Base-by-base conservation (phyloP, 2,113 vertebrate genomes). In the Phyllostomus hastatus region DNA sequence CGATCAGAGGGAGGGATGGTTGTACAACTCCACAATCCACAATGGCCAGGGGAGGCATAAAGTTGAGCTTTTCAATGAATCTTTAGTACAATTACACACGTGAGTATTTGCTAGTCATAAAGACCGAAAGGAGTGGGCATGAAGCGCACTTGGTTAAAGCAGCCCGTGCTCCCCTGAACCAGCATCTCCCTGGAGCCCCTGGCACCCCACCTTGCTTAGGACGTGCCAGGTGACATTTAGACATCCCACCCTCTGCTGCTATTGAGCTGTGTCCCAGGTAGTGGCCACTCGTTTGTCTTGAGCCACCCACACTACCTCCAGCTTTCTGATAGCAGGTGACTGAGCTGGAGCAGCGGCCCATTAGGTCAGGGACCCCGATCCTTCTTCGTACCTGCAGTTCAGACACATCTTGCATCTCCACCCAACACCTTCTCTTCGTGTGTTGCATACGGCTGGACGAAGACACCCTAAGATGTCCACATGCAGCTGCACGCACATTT, bases 231-330 rank as follows among this genome's bases (percentile, higher is more conserved):
- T n/a, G 28, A 31, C 52, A n/a, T 43, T 69, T 17, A 54, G 76
- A 85, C 48, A 17, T 28, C 24, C 22, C 38, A 46, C 54, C 14
- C 28, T 69, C 46, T 24, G 17, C 38, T 26, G 61, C 31, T 61
- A 10, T 12, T 0, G 33, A 73, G 19, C 7, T 59, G 7, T 11
- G 8, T 16, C n/a, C 64, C 16, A 3, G 19, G 22, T 9, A 9
- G 46, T 31, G 22, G 17, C 33, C 43, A 8, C 43, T 46, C 43
- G 9, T 28, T 43, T 88, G 35, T 35, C 52, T 70, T 75, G 50
- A 95, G 57, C 54, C 48, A 26, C 50, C 19, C 72, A 28, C 17
- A 43, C 33, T 48, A 5, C 33, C 38, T 38, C 76, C 70, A 80
- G 38, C 22, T 72, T 35, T 50, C 52, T 54, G 50, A 15, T 20